Evolutionary conservation across 2,113 vertebrate genomes (phyloP).

Genomic region (Panthera uncia): DNA sequence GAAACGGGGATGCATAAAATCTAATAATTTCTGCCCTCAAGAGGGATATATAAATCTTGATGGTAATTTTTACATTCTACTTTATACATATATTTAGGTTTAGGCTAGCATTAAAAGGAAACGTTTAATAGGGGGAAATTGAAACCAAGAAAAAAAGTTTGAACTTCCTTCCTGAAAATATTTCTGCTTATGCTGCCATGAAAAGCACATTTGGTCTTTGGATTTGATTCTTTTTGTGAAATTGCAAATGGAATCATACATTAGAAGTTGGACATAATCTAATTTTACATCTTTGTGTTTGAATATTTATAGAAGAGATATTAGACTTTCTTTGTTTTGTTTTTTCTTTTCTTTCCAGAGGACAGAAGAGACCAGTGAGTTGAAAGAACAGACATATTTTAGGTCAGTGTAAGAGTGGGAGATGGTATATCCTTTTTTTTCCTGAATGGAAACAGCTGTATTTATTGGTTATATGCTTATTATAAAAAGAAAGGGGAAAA

Average conservation of each 20-base stretch:
- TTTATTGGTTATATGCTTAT: background rate
- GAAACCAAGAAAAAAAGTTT: constrained; percentile 25
- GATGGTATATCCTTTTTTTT: background rate
- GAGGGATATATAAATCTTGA: background rate
- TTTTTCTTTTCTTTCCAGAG: background rate
- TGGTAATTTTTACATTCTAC: constrained; percentile 35
- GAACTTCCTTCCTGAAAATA: constrained; percentile 63
- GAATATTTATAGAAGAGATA: background rate
- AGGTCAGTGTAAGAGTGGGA: background rate
- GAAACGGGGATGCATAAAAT: constrained; percentile 11
- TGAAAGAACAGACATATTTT: constrained; percentile 26
- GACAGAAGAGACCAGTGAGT: background rate
- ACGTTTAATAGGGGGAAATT: constrained; percentile 53
- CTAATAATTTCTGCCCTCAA: constrained; percentile 30
- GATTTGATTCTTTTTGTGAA: constrained; percentile 42
- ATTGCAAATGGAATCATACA: background rate
- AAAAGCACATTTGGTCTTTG: constrained; percentile 25
- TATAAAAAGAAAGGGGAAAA: background rate
- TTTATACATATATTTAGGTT: background rate
- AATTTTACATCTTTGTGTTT: constrained; percentile 42
- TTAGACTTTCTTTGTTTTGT: background rate
- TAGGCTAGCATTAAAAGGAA: constrained; percentile 58
- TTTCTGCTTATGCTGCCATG: constrained; percentile 48
- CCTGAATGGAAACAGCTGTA: background rate
- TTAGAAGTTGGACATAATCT: constrained; percentile 10